Evolutionary conservation across 2,888 invertebrate species (phyloP), one percentile per base, ranked within the genome.

Genomic region (Vesta saturnalis): DNA sequence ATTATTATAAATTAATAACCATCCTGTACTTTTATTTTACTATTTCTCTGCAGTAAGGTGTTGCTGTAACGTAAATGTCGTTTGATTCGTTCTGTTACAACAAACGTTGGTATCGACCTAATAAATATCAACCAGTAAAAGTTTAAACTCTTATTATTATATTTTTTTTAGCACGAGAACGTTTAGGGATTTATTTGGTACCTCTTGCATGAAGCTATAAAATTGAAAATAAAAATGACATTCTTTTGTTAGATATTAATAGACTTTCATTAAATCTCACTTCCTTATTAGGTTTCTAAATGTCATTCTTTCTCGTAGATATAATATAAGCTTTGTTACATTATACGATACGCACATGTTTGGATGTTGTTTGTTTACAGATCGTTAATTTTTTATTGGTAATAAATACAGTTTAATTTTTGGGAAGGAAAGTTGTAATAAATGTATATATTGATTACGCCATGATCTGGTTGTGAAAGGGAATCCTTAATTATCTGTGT

Each of bases 321-420:
- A 39, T 39, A 39, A 39, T 8, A 8, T n/a, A 39, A n/a, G 8
- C 8, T 39, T 10, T 39, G n/a, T 39, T 39, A 10, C 39, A 39
- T 3, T n/a, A 39, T n/a, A n/a, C 3, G 39, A 39, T 39, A 39
- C 39, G 39, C 12, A 39, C 39, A 39, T n/a, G 39, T 39, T 39
- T 39, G n/a, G 39, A 39, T 39, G 39, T 39, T 39, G 39, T 39
- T 39, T 39, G 39, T 39, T 39, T 39, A 39, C 39, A 39, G 39
- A 39, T n/a, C 39, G 39, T 39, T 39, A 39, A 39, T 39, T 39
- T 39, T 39, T 39, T 39, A 39, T 39, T 10, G 39, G n/a, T 39
- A 12, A 39, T 39, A 39, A 39, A 39, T n/a, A 3, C 39, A n/a
- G n/a, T n/a, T n/a, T 2, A 39, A 39, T 39, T 39, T 39, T 39